These are phyloP conservation scores for Leucophenga varia DNA, from an alignment of 1,140 invertebrate species.

Conservation along the genomic window DNA sequence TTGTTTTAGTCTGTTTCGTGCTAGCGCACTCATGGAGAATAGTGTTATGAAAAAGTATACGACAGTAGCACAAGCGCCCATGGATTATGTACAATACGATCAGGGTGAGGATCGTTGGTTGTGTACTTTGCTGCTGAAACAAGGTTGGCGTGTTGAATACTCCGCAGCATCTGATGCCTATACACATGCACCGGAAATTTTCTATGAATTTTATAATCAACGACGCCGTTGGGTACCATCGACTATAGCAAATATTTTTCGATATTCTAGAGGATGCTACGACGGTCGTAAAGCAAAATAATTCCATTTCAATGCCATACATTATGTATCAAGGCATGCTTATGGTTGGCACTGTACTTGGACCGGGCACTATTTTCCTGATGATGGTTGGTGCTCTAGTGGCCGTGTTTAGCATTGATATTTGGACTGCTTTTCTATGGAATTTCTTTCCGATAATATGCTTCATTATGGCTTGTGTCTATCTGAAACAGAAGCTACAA, in stretches of 20 bases:
- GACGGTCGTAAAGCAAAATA: conserved; percentile 76
- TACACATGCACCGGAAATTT: conserved; percentile 86
- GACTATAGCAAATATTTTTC: conserved; percentile 84
- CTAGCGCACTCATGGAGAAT: conserved; percentile 85
- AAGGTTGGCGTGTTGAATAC: conserved; percentile 88
- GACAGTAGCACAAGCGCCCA: conserved; percentile 73
- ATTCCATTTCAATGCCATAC: conserved; percentile 82
- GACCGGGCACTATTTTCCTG: conserved; percentile 77
- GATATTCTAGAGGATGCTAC: conserved; percentile 76
- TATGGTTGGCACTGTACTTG: conserved; percentile 57
- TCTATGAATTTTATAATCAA: conserved; percentile 87
- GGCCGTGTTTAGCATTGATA: conserved; percentile 75
- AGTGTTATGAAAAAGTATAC: conserved; percentile 89
- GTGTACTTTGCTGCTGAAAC: conserved; percentile 80
- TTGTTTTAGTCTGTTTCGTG: conserved; percentile 88
- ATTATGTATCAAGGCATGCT: conserved; percentile 76
- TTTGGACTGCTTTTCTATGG: conserved; percentile 76
- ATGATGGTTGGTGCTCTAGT: conserved; percentile 90
- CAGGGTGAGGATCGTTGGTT: conserved; percentile 89
- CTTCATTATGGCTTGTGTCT: conserved; percentile 76
- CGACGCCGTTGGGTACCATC: conserved; percentile 86
- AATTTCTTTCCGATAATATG: conserved; percentile 75
- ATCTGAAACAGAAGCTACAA: conserved; percentile 71
- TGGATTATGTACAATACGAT: conserved; percentile 91
- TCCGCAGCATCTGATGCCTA: conserved; percentile 90